These are phyloP conservation scores for Ivindomyrus marchei DNA, from an alignment of 2,113 vertebrate species.

Conservation along the genomic window DNA sequence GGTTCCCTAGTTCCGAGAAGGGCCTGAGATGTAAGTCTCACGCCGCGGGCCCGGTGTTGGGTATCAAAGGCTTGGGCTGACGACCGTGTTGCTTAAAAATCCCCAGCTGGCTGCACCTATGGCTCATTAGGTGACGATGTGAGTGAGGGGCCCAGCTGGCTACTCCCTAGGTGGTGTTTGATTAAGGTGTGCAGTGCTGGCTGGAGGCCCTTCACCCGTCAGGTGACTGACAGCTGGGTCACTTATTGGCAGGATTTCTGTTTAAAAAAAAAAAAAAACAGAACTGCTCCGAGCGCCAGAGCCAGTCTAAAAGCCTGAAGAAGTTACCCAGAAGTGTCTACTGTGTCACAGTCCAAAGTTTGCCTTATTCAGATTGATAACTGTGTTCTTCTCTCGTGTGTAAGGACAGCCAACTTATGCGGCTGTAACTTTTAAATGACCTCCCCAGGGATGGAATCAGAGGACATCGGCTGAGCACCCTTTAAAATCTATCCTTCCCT, in stretches of 20 bases:
- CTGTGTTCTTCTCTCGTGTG: neutral
- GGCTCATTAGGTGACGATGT: neutral
- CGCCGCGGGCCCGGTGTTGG: neutral
- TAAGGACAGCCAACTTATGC: neutral
- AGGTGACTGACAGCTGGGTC: slow-evolving; percentile 1
- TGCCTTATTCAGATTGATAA: neutral
- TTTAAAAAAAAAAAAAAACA: neutral
- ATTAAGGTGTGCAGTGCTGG: neutral
- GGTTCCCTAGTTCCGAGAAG: neutral
- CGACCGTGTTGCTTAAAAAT: neutral
- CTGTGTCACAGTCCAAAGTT: neutral
- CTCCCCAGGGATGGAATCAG: neutral
- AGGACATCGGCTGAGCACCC: neutral
- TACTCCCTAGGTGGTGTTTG: neutral
- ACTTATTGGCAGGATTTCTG: neutral
- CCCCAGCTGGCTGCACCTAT: neutral
- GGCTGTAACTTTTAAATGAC: slow-evolving; percentile 5
- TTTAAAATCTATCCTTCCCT: neutral
- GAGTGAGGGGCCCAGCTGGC: neutral
- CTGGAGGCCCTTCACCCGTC: neutral
- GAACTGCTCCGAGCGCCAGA: neutral
- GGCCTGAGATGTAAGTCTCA: neutral
- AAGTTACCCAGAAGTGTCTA: neutral
- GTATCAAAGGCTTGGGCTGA: neutral
- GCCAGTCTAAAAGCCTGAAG: neutral